Conservation (phyloP, 2,797 vertebrate genomes). For the Sebastes steindachneri region DNA sequence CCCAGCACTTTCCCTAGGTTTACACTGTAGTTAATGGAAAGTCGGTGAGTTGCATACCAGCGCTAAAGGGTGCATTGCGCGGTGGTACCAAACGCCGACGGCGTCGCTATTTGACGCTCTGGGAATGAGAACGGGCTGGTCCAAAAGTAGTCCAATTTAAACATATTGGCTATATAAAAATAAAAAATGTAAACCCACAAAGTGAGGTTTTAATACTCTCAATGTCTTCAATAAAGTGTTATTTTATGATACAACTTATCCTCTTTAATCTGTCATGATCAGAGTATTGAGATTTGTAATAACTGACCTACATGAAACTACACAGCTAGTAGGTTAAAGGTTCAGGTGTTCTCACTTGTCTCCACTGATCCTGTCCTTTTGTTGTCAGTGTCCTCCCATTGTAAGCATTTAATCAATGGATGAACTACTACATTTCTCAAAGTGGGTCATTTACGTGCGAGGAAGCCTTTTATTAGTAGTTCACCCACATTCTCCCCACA, state of each 20-base stretch:
- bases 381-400: neutral
- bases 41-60: no score
- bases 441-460: neutral
- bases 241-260: neutral
- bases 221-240: neutral
- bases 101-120: no score
- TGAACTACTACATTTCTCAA: neutral
- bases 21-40: no score
- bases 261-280: neutral
- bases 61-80: no score
- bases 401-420: neutral
- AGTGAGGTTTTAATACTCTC: no score
- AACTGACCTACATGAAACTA: neutral
- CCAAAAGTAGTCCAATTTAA: no score
- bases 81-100: no score
- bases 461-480: conserved; percentile 9
- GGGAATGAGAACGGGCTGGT: no score
- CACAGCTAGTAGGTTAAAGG: neutral
- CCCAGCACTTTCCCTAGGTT: no score
- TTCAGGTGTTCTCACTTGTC: neutral
- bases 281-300: neutral
- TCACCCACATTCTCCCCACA: conserved; percentile 5
- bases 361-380: neutral
- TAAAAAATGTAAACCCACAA: no score
- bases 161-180: no score